A percentile compares a stretch with the other conserved stretches of the same genome.
Evolutionary conservation across 2,113 vertebrate genomes (phyloP).

Genomic region (Tonatia bakeri): DNA sequence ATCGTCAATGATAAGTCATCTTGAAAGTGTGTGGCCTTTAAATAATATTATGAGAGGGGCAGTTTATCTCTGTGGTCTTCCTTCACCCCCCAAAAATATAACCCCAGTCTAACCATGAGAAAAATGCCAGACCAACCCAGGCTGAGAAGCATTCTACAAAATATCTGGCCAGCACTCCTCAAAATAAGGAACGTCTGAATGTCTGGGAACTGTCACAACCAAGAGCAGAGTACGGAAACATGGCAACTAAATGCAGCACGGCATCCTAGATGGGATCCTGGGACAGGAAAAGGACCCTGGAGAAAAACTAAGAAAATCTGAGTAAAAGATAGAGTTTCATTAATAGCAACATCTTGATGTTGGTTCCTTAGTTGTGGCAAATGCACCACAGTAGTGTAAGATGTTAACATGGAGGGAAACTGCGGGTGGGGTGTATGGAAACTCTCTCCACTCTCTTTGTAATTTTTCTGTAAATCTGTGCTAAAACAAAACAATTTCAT

Average conservation of each 20-base stretch:
- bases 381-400: background rate
- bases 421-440: background rate
- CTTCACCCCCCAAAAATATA: background rate
- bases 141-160: background rate
- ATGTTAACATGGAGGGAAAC: background rate
- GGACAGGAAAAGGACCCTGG: background rate
- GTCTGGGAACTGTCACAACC: background rate
- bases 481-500: background rate
- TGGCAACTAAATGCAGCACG: background rate
- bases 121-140: background rate
- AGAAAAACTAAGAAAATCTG: background rate
- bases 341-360: too few relatives aligned
- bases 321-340: background rate
- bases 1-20: background rate
- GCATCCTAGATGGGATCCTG: background rate
- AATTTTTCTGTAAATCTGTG: background rate
- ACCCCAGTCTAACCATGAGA: background rate
- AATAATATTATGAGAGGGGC: background rate
- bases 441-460: background rate
- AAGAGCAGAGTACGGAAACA: background rate
- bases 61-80: background rate
- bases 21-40: background rate
- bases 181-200: background rate
- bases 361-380: background rate
- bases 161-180: background rate